Conservation (phyloP, 2,888 invertebrate genomes). For the Leptodirus hochenwartii region DNA sequence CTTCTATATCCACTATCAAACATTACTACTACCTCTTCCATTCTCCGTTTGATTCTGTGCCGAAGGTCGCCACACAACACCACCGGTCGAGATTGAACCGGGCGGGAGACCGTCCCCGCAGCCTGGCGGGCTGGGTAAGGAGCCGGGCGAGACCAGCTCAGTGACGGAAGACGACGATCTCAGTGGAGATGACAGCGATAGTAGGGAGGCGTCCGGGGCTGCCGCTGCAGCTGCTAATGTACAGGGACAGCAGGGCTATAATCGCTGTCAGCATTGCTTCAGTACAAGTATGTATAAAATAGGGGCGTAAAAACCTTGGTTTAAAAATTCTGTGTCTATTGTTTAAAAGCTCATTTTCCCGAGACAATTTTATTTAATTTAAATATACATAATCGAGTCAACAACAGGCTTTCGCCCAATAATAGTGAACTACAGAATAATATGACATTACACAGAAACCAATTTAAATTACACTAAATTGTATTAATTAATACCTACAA, state of each 20-base stretch:
- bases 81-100: conserved; percentile 25
- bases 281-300: conserved; percentile 43
- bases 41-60: too few relatives aligned
- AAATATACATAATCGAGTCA: too few relatives aligned
- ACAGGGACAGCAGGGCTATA: too few relatives aligned
- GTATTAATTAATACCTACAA: too few relatives aligned
- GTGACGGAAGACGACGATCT: conserved; percentile 76
- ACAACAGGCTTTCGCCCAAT: too few relatives aligned
- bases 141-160: conserved; percentile 53
- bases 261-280: conserved; percentile 56
- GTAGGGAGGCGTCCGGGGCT: conserved; percentile 74
- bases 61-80: conserved; percentile 14
- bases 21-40: too few relatives aligned
- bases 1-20: too few relatives aligned
- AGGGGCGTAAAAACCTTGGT: background rate
- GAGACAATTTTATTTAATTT: too few relatives aligned
- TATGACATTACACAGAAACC: too few relatives aligned
- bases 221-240: too few relatives aligned
- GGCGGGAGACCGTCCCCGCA: conserved; percentile 42
- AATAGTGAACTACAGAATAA: too few relatives aligned
- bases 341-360: background rate
- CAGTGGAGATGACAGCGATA: conserved; percentile 91
- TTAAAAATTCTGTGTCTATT: conserved; percentile 3
- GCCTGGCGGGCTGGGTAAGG: conserved; percentile 38
- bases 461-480: too few relatives aligned